phyloP scores from a whole-genome alignment of 2,797 vertebrate genomes.

The Melopsittacus undulatus region DNA sequence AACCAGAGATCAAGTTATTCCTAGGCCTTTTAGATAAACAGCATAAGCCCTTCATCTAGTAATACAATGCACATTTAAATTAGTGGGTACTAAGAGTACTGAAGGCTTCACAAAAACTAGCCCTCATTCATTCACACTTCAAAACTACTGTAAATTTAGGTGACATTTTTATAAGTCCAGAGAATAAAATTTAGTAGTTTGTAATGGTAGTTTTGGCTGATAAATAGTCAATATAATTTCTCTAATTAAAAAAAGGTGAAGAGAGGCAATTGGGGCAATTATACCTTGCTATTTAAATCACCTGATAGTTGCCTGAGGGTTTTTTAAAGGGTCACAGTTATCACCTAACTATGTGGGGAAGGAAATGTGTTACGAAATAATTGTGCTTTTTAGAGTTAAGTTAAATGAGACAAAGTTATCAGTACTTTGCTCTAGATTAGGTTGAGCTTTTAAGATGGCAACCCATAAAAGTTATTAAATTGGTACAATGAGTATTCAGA shows the following conservation, averaged over 20 bases:
- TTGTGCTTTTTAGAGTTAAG: background rate
- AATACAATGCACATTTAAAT: background rate
- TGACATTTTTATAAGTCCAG: background rate
- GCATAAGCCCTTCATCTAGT: background rate
- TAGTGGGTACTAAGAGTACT: background rate
- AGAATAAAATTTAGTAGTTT: background rate
- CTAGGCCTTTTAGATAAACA: background rate
- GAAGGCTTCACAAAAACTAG: background rate
- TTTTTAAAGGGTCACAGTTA: background rate
- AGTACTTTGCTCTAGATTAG: background rate
- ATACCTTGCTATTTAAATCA: background rate
- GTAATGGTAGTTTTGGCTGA: background rate
- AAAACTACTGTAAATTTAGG: background rate
- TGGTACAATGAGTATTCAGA: background rate
- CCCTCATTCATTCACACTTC: background rate
- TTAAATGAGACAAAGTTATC: background rate
- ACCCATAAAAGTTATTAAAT: background rate
- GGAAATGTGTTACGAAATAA: background rate
- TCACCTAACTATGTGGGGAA: background rate
- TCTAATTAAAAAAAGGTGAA: background rate
- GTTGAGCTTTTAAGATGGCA: background rate
- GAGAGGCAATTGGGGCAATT: background rate
- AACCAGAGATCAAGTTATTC: background rate
- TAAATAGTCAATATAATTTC: background rate
- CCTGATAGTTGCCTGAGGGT: background rate